These are phyloP conservation scores for Botia almorhae DNA, from an alignment of 2,797 vertebrate species.

Conservation along the genomic window DNA sequence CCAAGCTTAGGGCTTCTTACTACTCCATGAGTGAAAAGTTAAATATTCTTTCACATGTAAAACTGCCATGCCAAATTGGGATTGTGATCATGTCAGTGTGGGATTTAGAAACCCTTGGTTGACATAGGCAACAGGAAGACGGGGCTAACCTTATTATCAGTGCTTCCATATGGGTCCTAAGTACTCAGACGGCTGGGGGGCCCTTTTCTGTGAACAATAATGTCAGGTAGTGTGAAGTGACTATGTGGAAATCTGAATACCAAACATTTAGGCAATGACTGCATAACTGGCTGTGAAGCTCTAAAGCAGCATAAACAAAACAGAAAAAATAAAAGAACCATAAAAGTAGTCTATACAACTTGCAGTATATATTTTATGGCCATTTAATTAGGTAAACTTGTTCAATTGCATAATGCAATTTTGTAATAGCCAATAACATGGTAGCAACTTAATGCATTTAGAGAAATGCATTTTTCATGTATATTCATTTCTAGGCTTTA, in stretches of 20 bases:
- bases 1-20: slow-evolving; percentile 75
- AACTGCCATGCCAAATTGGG: slow-evolving; percentile 70
- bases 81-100: slow-evolving; percentile 72
- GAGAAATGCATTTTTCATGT: no score
- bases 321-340: no score
- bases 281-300: no score
- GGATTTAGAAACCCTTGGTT: slow-evolving; percentile 70
- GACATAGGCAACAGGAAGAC: slow-evolving; percentile 74
- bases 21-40: slow-evolving; percentile 78
- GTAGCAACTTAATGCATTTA: no score
- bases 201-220: slow-evolving; percentile 48
- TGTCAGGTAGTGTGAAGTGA: slow-evolving; percentile 40
- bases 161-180: slow-evolving; percentile 58
- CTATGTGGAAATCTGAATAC: slow-evolving; percentile 1
- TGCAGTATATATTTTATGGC: no score
- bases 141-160: slow-evolving; percentile 64
- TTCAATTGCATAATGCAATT: no score
- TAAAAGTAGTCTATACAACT: no score
- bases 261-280: background rate
- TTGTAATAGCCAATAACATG: no score
- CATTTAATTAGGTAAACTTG: no score
- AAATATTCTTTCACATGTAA: slow-evolving; percentile 85
- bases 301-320: no score
- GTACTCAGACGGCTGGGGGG: slow-evolving; percentile 53
- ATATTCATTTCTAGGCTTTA: no score